Base-by-base conservation (phyloP, 2,113 vertebrate genomes). In the Phrynosoma blainvillii region DNA sequence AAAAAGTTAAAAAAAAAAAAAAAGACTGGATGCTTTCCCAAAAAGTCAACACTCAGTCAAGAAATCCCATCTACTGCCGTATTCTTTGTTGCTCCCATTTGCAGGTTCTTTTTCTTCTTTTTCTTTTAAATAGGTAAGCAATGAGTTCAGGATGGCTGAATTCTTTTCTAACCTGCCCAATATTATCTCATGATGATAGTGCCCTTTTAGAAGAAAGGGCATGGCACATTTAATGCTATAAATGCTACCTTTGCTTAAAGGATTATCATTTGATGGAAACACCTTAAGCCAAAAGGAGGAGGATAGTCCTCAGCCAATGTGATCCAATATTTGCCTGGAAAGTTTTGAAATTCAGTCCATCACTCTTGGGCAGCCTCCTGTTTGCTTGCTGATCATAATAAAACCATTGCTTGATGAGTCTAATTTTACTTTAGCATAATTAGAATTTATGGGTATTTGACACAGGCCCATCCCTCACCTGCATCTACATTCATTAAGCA, bases 401-500 rank as follows among this genome's bases (percentile, higher is more conserved):
- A 62, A 87, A 32, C 8, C 0, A 1, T 84, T 56, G 84, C 16
- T 68, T 0, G 16, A 4, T 14, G 18, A n/a, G 3, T 25, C 23
- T 66, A 59, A 0, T 71, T 77, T 62, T 56, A 70, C 16, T 42
- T 76, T 18, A 42, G 32, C 73, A 71, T 71, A 76, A 71, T 23
- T 75, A 23, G 36, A 65, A 73, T 79, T 2, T 18, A 56, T 82
- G 30, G 30, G 9, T 82, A 59, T 32, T 71, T 47, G 73, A 42
- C 3, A 1, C 0, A 0, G 25, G 36, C 76, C 77, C 36, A 5
- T 21, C 86, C 59, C 80, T 1, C 30, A 0, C 0, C 84, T 27
- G 73, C 59, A 0, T 66, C 47, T 7, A 65, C 1, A 3, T 3
- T 54, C 42, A 11, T 6, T 30, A 18, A 80, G 1, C 0, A 0